Evolutionary conservation across 2,797 vertebrate species (phyloP), one percentile per base, ranked within the genome.

Genomic region (Gadopsis bispinosus): DNA sequence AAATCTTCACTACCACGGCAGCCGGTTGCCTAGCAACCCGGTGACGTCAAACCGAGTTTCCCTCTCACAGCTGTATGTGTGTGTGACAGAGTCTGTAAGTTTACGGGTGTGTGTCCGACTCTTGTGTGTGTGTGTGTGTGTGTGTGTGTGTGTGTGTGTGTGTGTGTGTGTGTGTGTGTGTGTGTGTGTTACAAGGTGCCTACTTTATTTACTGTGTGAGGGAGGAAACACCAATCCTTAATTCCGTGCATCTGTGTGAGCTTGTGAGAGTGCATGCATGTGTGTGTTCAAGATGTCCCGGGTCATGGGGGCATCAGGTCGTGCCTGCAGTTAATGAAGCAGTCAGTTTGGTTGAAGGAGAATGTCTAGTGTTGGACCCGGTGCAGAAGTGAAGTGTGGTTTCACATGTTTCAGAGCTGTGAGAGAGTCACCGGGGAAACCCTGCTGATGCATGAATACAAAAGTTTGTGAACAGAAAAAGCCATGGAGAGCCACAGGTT

Each of bases 1-100:
- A 96, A 96, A 95, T 94, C 93, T 96, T 95, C 92, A 87, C 92
- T 92, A 91, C 95, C 94, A 91, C 92, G 85, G 94, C 93, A 92
- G 90, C 91, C 73, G 48, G 95, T 95, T 93, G 91, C 94, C 72
- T 91, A 87, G 95, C 89, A 85, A 95, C 94, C 73, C 16, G 75
- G 92, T 96, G 95, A 96, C 95, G 95, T 96, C 95, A 96, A 95
- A 91, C 87, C 72, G 92, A 95, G 95, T 93, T 95, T 94, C 94
- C 92, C 95, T 95, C 93, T 94, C 89, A 94, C 95, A 95, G 95
- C 95, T 96, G 95, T 94, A 69, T 54, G 39, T 74, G 70, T 43
- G 77, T 48, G 63, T 56, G 37, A 59, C 47, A 50, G 70, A 80
- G 76, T 75, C 63, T 83, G 35, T 70, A 67, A 81, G 83, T 88